Percentiles rank a stretch among this genome's conserved stretches.
phyloP scores from a whole-genome alignment of 2,113 vertebrate genomes.

The Australoheros scitulus region DNA sequence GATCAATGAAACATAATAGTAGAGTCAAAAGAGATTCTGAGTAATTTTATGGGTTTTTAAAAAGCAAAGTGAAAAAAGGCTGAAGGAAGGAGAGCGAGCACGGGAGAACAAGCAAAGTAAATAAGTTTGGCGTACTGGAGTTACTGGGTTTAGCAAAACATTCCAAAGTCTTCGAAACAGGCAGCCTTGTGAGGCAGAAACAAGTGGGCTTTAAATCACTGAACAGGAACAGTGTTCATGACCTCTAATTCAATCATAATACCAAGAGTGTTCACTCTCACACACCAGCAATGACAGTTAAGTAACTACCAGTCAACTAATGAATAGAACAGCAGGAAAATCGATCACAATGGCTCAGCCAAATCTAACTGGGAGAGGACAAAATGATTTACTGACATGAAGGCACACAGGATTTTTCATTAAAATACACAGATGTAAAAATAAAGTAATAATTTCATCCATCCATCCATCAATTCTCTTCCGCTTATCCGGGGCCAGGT shows the following conservation, averaged over 20 bases:
- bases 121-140: constrained; percentile 74
- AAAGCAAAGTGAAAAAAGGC: constrained; percentile 57
- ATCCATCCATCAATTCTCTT: no score
- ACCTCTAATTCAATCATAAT: constrained; percentile 68
- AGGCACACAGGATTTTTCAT: background rate
- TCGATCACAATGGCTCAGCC: background rate
- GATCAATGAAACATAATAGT: constrained; percentile 17
- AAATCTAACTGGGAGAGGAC: background rate
- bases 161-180: constrained; percentile 76
- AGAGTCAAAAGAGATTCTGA: constrained; percentile 32
- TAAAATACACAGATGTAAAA: background rate
- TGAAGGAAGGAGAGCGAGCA: constrained; percentile 47
- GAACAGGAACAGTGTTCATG: constrained; percentile 66
- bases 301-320: constrained; percentile 18
- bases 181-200: constrained; percentile 73
- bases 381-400: background rate
- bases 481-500: no score
- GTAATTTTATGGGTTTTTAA: constrained; percentile 34
- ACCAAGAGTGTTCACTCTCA: constrained; percentile 29
- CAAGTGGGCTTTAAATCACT: constrained; percentile 73
- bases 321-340: constrained; percentile 6
- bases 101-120: constrained; percentile 72
- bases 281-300: constrained; percentile 5
- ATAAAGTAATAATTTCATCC: background rate
- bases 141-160: constrained; percentile 83